Evolutionary conservation across 2,797 vertebrate genomes (phyloP).

Genomic region (Picus viridis): DNA sequence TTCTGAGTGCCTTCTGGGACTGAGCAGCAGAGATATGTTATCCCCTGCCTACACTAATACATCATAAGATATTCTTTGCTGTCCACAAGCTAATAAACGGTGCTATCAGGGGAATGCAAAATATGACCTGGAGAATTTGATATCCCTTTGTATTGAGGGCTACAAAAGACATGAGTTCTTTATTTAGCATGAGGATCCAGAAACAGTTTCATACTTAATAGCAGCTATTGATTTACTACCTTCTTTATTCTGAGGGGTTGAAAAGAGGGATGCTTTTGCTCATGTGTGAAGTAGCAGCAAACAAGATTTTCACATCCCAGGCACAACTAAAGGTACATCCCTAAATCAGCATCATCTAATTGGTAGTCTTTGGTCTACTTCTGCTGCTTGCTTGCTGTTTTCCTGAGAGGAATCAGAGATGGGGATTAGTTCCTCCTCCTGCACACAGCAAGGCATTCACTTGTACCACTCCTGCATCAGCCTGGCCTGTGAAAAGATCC

Average conservation of each 20-base stretch:
- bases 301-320: neutral
- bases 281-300: neutral
- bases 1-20: neutral
- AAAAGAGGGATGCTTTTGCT: neutral
- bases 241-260: neutral
- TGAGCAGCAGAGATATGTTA: neutral
- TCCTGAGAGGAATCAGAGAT: neutral
- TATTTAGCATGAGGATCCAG: conserved; percentile 29
- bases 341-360: neutral
- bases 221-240: conserved; percentile 10
- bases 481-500: neutral
- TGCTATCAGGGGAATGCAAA: conserved; percentile 6
- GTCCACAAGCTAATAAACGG: conserved; percentile 18
- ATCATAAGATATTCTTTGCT: conserved; percentile 8
- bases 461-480: neutral
- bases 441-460: neutral
- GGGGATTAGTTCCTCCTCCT: neutral
- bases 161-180: conserved; percentile 25
- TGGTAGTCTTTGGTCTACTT: neutral
- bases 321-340: neutral
- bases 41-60: neutral
- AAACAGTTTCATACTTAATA: conserved; percentile 33
- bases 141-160: conserved; percentile 30
- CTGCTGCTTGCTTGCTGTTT: neutral
- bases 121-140: neutral